Evolutionary conservation across 23 tunicate species (phyloP).

Genomic region (Botrylloides violaceus): DNA sequence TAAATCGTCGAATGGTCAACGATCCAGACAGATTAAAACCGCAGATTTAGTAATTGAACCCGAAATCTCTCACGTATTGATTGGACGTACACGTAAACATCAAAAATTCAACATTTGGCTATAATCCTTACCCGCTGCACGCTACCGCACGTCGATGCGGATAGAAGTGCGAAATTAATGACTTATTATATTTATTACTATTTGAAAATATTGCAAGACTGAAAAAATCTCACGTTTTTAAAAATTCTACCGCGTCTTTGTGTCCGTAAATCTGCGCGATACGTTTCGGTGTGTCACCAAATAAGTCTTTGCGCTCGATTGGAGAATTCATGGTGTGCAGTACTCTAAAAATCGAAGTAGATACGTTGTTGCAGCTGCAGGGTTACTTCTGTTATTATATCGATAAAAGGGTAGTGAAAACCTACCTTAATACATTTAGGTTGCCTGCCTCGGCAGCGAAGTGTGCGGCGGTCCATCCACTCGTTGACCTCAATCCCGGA

Average conservation of each 20-base stretch:
- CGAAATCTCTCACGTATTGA: too few species aligned
- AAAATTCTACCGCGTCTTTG: slow-evolving; percentile 65
- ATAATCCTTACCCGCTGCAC: too few species aligned
- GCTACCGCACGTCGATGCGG: too few species aligned
- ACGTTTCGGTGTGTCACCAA: slow-evolving; percentile 71
- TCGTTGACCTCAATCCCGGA: slow-evolving; percentile 65
- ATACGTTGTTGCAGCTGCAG: too few species aligned
- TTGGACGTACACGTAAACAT: too few species aligned
- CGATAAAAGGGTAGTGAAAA: neutral
- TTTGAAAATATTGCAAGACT: too few species aligned
- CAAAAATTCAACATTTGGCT: too few species aligned
- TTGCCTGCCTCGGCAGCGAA: slow-evolving; percentile 87
- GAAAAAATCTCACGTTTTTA: slow-evolving; percentile 40
- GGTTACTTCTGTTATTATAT: neutral
- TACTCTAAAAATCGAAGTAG: slow-evolving; percentile 22
- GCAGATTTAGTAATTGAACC: too few species aligned
- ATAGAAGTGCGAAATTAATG: too few species aligned
- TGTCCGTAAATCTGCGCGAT: slow-evolving; percentile 81
- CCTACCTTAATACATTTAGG: slow-evolving; percentile 68
- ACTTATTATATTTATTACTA: too few species aligned
- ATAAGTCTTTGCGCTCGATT: slow-evolving; percentile 72
- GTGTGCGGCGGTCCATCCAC: slow-evolving; percentile 93
- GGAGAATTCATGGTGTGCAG: slow-evolving; percentile 77
- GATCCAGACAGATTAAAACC: too few species aligned
- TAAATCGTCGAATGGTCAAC: too few species aligned